Base-by-base conservation (phyloP, 2,888 invertebrate genomes). In the Aleiodes testaceus region DNA sequence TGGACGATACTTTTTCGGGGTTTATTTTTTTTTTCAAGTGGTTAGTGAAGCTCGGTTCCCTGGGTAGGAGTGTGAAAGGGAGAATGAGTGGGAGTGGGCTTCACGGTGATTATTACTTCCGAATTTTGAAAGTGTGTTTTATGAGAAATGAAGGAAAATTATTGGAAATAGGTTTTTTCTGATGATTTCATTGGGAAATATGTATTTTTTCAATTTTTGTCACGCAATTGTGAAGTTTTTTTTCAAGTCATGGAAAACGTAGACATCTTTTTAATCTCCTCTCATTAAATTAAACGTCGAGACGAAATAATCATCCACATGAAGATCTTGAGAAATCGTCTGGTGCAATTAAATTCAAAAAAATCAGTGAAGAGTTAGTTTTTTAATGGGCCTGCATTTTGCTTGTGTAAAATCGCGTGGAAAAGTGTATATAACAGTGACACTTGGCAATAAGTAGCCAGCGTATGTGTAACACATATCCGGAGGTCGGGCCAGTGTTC, bases 21-120 rank as follows among this genome's bases (percentile, higher is more conserved):
- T 55, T 45, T 45, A 26, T 26, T 11, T 47, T 22, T 49, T n/a
- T 26, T 18, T 45, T 14, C 53, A 73, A 78, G 82, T 82, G 85
- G 82, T 83, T 86, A 87, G 85, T 87, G 84, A 85, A 87, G 81
- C 87, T 79, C 86, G 85, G 86, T 84, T 87, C 87, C 87, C 85
- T 63, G 22, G 36, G 14, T 55, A 30, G 49, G 50, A 49, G 18
- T 12, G 52, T 59, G 49, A 73, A 61, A 70, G 44, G 70, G 71
- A 65, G 73, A 69, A 69, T 71, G 65, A 65, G 52, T 14, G 64
- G 45, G 50, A 47, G 69, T 55, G 68, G 72, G 75, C 78, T 82
- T 78, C 79, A 78, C 76, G 77, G 72, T 63, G 73, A 63, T 44
- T 81, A 79, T 81, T 79, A 78, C 82, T 85, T 83, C 83, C 84